Evolutionary conservation across 2,113 vertebrate genomes (phyloP), one percentile per base, ranked within the genome.

Genomic region (Meles meles): DNA sequence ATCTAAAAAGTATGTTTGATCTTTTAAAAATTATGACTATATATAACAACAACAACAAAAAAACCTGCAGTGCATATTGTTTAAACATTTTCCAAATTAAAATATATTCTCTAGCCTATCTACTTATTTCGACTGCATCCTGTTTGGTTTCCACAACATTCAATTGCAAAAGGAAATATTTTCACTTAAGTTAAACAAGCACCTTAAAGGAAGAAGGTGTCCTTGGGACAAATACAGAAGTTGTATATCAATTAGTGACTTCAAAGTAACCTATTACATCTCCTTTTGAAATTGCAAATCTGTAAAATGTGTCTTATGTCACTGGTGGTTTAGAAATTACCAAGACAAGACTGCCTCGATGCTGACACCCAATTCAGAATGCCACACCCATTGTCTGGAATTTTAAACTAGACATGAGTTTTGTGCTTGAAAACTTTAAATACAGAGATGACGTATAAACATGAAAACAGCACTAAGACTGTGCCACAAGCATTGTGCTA

Each of bases 361-460:
- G 29, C 27, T 10, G 3, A 12, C 23, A 39, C 31, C 13, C 3
- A 2, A 18, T 21, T 17, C n/a, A 42, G 27, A 59, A 23, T 3
- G 4, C 15, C 2, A 27, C 15, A 31, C 20, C 34, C 20, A 10
- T 63, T 42, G 4, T 20, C 25, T 20, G 18, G 18, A 65, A 77
- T 17, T 14, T 3, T 18, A 17, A 86, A 44, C 42, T 0, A 15
- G 25, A 42, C 10, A 15, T 8, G 20, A 57, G 61, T 42, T 65
- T 44, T 55, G 6, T 74, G 44, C 67, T 52, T 63, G 20, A 29
- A 61, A 42, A 27, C 2, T 14, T 29, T n/a, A 44, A 65, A 42
- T 9, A 10, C 1, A 74, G 10, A 49, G 18, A 34, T n/a, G n/a
- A 34, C 0, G n/a, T 8, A 0, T 5, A 44, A 52, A 44, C 11